Evolutionary conservation across 2,888 invertebrate genomes (phyloP), one percentile per base, ranked within the genome.

Genomic region (Lottia gigantea): DNA sequence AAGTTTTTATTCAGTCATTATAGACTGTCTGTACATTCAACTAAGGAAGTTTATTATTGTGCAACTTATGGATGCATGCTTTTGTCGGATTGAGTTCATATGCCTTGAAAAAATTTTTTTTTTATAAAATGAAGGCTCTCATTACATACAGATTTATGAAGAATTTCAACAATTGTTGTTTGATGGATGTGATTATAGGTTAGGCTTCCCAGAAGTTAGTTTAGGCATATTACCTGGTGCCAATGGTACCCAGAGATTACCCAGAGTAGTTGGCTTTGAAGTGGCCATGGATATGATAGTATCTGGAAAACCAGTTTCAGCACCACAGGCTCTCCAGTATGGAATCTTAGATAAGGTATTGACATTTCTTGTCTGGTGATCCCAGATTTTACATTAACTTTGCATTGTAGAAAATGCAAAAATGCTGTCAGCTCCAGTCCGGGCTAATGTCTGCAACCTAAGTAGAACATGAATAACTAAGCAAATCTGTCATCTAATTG

Each of bases 171-270:
- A 31, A 31, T 31, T 31, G 3, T 31, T 31, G 31, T 31, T 31
- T 31, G 6, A 31, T 31, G 31, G 2, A 6, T 31, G 31, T 31
- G 31, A 31, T 74, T 72, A 7, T 70, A 85, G 87, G 68, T 90
- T 99, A 76, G 98, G 94, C 23, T 89, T 96, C 74, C 98, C 98
- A 0, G 98, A 99, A 91, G 98, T 99, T 0, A 95, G 96, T 94
- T 90, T 99, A 66, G 99, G 98, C 16, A 90, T 99, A 62, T 89
- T 99, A 69, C 98, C 98, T 61, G 98, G 97, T 62, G 95, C 94
- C 76, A 97, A 97, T 69, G 98, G 98, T 63, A 98, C 98, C 68
- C 95, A 97, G 86, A 91, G 98, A 80, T 89, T 98, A 83, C 96
- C 96, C 8, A 92, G 92, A 80, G 90, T 97, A 16, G 86, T 89